Evolutionary conservation across 2,113 vertebrate genomes (phyloP).

Genomic region (Urocolius indicus): DNA sequence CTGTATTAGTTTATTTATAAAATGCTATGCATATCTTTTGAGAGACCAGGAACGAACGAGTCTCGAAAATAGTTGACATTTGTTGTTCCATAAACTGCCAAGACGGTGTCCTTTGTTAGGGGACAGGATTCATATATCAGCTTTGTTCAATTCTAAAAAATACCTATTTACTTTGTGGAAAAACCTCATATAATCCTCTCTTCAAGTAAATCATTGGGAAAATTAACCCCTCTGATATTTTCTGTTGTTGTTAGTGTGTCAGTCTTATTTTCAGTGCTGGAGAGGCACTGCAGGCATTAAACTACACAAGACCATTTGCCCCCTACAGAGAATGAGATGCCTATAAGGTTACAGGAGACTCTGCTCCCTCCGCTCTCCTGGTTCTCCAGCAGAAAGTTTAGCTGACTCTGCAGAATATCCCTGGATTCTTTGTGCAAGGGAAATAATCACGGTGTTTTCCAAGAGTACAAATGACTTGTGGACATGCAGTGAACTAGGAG

Average conservation of each 20-base stretch:
- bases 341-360: neutral
- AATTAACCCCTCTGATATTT: neutral
- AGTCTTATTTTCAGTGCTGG: neutral
- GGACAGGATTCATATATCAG: neutral
- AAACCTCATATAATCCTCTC: neutral
- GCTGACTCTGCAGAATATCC: conserved; percentile 15
- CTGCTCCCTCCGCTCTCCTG: neutral
- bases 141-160: neutral
- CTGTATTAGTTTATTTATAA: neutral
- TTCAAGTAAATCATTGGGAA: neutral
- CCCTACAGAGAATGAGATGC: neutral
- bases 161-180: neutral
- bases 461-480: neutral
- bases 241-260: neutral
- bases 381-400: neutral
- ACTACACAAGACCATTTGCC: neutral
- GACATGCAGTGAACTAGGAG: neutral
- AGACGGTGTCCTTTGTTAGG: neutral
- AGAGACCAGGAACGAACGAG: neutral
- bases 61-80: neutral
- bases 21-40: neutral
- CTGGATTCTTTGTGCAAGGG: neutral
- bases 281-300: neutral
- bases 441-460: neutral
- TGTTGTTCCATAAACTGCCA: neutral